A percentile compares a stretch with the other conserved stretches of the same genome.
phyloP scores from a whole-genome alignment of 2,113 vertebrate species.

The Brevimyrus niger region DNA sequence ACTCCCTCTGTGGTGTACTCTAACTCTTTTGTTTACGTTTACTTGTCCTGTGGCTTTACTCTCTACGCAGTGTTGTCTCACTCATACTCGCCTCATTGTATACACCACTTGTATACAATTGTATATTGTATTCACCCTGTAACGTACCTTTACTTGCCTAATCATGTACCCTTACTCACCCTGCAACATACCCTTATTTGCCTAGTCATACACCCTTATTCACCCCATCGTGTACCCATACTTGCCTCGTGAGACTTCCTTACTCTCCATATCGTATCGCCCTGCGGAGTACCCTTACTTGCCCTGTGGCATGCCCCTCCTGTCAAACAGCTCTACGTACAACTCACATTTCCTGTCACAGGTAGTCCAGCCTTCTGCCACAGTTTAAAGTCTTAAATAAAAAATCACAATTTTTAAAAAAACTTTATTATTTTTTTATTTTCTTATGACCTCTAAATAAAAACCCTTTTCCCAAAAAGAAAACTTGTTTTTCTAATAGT shows the following conservation, averaged over 20 bases:
- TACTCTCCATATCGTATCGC: background rate
- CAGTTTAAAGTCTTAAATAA: conserved; percentile 40
- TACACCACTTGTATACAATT: too few relatives aligned
- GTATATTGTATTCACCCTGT: background rate
- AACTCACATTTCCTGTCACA: conserved; percentile 47
- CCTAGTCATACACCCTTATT: background rate
- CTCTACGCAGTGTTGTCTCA: too few relatives aligned
- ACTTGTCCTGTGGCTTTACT: too few relatives aligned
- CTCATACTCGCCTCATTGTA: background rate
- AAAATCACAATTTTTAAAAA: conserved; percentile 23
- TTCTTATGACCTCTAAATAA: too few relatives aligned
- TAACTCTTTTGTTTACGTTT: too few relatives aligned
- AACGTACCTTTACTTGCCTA: background rate
- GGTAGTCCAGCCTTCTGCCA: conserved; percentile 44
- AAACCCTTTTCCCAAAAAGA: too few relatives aligned
- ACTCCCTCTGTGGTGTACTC: background rate
- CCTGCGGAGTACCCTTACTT: background rate
- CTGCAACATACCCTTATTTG: background rate
- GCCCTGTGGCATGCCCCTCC: background rate
- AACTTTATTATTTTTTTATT: too few relatives aligned
- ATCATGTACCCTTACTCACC: background rate
- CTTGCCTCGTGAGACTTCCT: background rate
- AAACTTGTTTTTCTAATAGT: too few relatives aligned
- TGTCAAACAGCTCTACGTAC: background rate
- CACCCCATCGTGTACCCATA: background rate